Evolutionary conservation across 1,140 invertebrate genomes (phyloP), one percentile per base, ranked within the genome.

Genomic region (Danaus plexippus): DNA sequence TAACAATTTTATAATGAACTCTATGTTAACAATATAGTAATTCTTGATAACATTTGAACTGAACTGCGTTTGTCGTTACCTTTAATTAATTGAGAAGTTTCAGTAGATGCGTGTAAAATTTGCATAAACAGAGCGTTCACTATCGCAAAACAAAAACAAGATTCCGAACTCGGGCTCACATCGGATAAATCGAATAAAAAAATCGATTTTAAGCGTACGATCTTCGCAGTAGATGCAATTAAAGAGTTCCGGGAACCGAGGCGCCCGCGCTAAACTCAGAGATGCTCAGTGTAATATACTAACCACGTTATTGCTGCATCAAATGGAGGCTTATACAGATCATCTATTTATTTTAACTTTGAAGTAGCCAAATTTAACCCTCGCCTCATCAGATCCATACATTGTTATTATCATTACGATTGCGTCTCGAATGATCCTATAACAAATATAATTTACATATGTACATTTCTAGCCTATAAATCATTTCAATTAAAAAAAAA

Each of bases 121-220:
- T 84, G 77, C 82, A 86, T 86, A 83, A 74, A 86, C 83, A 84
- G 74, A 77, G 60, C 72, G 69, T 83, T 76, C 71, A 59, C 75
- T 78, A 83, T 82, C 73, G 67, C 64, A 72, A 80, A 83, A 81
- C 68, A 78, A 80, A 73, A 80, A 75, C 69, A 73, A 67, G 71
- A 77, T 76, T 74, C 71, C 69, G 64, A 77, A 73, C 69, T 69
- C 68, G 68, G 59, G 71, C 80, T 70, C 80, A 73, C 77, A 77
- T 76, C 67, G 65, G 73, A 71, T 80, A 84, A 86, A 84, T 82
- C 72, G 79, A 83, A 75, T 82, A 84, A 83, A 86, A n/a, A 85
- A 84, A 86, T 86, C 79, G 77, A 82, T 86, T 86, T 86, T 84
- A 80, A 84, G 71, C 80, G 79, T 85, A 81, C 82, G 80, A 84